Evolutionary conservation across 2,797 vertebrate species (phyloP).

Genomic region (Danio albolineatus): DNA sequence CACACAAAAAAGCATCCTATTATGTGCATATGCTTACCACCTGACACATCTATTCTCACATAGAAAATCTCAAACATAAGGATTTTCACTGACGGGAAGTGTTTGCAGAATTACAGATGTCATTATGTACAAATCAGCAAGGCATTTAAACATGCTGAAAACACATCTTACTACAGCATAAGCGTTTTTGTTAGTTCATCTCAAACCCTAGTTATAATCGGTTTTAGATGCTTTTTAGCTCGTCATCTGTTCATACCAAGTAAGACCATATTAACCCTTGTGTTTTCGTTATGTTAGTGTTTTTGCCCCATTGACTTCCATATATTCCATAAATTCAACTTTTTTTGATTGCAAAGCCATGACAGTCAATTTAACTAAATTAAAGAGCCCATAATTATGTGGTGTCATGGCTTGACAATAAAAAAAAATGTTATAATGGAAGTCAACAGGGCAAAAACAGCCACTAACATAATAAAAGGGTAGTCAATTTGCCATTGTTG

Average conservation of each 20-base stretch:
- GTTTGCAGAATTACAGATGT: neutral
- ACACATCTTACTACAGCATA: neutral
- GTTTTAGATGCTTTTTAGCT: neutral
- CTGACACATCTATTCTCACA: conserved; percentile 4
- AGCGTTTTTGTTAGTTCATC: neutral
- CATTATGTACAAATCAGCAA: neutral
- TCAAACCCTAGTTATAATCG: neutral
- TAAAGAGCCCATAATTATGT: too few species aligned
- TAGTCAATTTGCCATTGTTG: too few species aligned
- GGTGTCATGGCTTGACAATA: too few species aligned
- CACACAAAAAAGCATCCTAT: conserved; percentile 2
- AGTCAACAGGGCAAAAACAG: too few species aligned
- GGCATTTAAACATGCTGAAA: neutral
- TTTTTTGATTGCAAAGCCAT: too few species aligned
- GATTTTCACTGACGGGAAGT: neutral
- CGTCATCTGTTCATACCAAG: neutral
- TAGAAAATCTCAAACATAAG: neutral
- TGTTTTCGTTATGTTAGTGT: too few species aligned
- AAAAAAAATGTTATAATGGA: too few species aligned
- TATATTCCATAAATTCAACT: too few species aligned
- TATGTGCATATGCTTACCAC: conserved; percentile 25
- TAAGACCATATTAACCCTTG: neutral
- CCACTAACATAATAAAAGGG: too few species aligned
- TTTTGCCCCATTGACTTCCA: too few species aligned
- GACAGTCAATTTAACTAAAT: too few species aligned